These are phyloP conservation scores for Callimorpha dominula DNA, from an alignment of 2,888 invertebrate genomes.

Conservation along the genomic window DNA sequence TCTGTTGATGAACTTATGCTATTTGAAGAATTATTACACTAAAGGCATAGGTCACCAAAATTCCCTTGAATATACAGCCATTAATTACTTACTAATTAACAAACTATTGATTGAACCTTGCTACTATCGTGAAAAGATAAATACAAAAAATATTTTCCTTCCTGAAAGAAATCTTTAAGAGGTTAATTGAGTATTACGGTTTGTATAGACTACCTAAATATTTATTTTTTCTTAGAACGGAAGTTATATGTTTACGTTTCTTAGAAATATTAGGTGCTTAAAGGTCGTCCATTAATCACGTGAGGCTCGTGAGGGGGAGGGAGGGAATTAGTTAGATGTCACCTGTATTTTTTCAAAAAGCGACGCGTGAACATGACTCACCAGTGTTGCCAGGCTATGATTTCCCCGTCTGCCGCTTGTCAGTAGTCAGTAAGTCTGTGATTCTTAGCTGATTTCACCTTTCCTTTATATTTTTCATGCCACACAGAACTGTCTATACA, in stretches of 20 bases:
- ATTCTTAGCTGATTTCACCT: no score
- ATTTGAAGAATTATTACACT: neutral
- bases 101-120: constrained; percentile 23
- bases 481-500: no score
- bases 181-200: constrained; percentile 34
- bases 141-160: constrained; percentile 25
- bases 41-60: neutral
- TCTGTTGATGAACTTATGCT: no score
- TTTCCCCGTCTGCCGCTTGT: no score
- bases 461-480: no score
- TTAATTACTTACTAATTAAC: constrained; percentile 33
- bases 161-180: constrained; percentile 15
- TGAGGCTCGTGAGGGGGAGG: no score
- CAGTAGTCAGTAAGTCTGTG: no score
- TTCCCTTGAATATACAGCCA: constrained; percentile 1
- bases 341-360: no score
- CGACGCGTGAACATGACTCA: no score
- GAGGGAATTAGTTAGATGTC: no score
- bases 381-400: no score
- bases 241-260: neutral
- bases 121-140: constrained; percentile 19
- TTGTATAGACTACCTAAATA: constrained; percentile 13
- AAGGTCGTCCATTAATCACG: no score
- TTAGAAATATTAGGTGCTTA: neutral
- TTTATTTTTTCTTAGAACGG: constrained; percentile 9